Evolutionary conservation across 2,888 invertebrate species (phyloP), one percentile per base, ranked within the genome.

Genomic region (Zeuzera pyrina): DNA sequence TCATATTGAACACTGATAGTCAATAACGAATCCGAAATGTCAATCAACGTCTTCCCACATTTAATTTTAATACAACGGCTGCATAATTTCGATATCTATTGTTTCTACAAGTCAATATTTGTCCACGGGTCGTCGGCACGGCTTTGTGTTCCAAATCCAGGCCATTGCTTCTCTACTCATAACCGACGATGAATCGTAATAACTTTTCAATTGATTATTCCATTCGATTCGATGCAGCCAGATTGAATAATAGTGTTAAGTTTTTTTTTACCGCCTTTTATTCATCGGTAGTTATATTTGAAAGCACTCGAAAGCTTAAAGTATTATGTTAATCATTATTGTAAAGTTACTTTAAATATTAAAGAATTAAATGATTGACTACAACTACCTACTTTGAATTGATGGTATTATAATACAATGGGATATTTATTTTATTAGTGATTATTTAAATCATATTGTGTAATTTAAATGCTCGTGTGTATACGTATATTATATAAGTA

Each of bases 71-170:
- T 57, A 49, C 50, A 47, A 52, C 55, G 52, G 57, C 30, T 33
- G 30, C 29, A 41, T 13, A 12, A 25, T 5, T 45, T 52, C 48
- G 47, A 42, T 34, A 35, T 42, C 60, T 65, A 76, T 79, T 76
- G 73, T 81, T 79, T 81, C 74, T 74, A 68, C 65, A 46, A 79
- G 78, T 85, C 83, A 84, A 85, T 85, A 84, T 85, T 85, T 81
- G 79, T 71, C 71, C 58, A 64, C 55, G 56, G 58, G 49, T 62
- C 47, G 71, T 65, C 77, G 83, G 79, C 72, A 36, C 44, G 57
- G 45, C 76, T 78, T 81, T 83, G 73, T 71, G 54, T 46, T 57
- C 45, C 41, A 49, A 76, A 78, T 76, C 69, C 72, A 60, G 57
- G 61, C 64, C 62, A 69, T 67, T 63, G 68, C 70, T 69, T 65